Base-by-base conservation (phyloP, 1,140 invertebrate species). In the Drosophila tristis region DNA sequence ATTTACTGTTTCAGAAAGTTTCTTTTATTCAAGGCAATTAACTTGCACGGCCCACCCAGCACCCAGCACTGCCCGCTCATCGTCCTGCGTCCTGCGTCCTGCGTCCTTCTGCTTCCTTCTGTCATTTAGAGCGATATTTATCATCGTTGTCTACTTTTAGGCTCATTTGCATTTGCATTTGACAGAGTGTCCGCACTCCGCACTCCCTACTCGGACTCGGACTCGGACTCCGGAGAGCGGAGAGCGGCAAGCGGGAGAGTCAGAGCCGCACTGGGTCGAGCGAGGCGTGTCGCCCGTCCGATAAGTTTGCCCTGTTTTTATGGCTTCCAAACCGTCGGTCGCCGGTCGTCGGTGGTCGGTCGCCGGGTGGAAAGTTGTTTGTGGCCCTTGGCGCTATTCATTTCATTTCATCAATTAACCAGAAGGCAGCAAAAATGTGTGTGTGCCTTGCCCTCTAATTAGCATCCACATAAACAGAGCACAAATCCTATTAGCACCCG, bases 381-480 rank as follows among this genome's bases (percentile, higher is more conserved):
- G 49, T 50, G 49, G 7, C 63, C 55, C 31, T 59, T 5, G 4
- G 25, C 43, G 25, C 44, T 75, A 51, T 53, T 74, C 70, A 62
- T 78, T 87, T 87, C 84, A 82, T 81, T 86, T 86, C 82, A 89
- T 86, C 82, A 86, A 86, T 86, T 86, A 86, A 87, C 66, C 84
- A 81, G 68, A 86, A 68, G 78, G 84, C 82, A 82, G 60, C 78
- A 86, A 59, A 86, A 89, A 72, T 84, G 75, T 84, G 80, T 82
- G 26, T 49, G 26, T 57, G 44, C 80, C 86, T 81, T 86, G 68
- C 74, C 66, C 82, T 86, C 82, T 87, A 87, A 86, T 86, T 86
- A 86, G 84, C 82, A 86, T 86, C 78, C 56, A 89, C 79, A 87
- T 86, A 86, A 86, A 86, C 82, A 86, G 79, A 82, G 74, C 66